Percentiles rank a stretch among this genome's conserved stretches.
Conservation (phyloP, 1,140 invertebrate genomes). For the Onthophagus taurus region DNA sequence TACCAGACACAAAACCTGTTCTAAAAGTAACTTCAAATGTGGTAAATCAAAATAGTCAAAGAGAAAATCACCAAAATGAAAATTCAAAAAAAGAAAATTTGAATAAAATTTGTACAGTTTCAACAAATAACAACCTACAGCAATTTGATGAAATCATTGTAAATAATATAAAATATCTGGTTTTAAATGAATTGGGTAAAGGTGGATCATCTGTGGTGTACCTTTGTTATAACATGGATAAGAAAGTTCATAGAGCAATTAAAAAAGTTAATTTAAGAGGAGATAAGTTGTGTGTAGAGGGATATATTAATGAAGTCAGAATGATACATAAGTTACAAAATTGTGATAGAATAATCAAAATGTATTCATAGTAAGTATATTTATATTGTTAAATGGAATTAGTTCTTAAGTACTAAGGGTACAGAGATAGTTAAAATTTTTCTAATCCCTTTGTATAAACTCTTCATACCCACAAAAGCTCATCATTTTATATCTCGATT, state of each 20-base stretch:
- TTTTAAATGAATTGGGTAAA: constrained; percentile 30
- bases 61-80: not conserved
- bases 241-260: constrained; percentile 24
- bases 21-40: constrained; percentile 1
- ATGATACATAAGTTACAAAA: constrained; percentile 77
- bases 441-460: not conserved
- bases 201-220: constrained; percentile 35
- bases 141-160: constrained; percentile 21
- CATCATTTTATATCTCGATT: no score
- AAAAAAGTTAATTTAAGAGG: constrained; percentile 52
- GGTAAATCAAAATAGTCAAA: not conserved
- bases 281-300: constrained; percentile 56
- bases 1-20: no score
- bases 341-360: constrained; percentile 70
- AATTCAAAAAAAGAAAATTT: not conserved
- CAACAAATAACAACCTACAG: not conserved
- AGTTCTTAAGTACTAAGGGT: constrained; percentile 8
- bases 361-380: constrained; percentile 79
- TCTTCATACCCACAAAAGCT: no score
- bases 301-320: constrained; percentile 86
- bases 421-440: not conserved
- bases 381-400: no score
- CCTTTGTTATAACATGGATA: constrained; percentile 23
- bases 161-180: constrained; percentile 26
- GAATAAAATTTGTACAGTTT: not conserved